Percentiles rank a stretch among this genome's conserved stretches.
phyloP scores from a whole-genome alignment of 1,140 invertebrate species.

The Dolichoris vasculosae region DNA sequence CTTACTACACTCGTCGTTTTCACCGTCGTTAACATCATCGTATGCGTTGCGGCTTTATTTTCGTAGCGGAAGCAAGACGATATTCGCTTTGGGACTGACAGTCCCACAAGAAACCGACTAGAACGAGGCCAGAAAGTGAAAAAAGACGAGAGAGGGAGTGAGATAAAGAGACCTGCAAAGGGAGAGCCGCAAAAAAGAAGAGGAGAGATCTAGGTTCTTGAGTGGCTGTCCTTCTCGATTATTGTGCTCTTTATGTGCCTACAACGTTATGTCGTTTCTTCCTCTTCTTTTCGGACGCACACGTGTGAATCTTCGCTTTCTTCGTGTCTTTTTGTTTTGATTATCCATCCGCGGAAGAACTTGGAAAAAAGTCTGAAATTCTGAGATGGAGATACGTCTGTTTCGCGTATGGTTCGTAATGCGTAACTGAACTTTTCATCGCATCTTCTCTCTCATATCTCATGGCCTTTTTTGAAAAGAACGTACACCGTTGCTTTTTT shows the following conservation, averaged over 20 bases:
- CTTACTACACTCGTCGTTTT: background rate
- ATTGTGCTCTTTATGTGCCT: constrained; percentile 13
- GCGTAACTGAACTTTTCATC: background rate
- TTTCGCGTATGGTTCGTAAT: too few species aligned
- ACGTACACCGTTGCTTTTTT: too few species aligned
- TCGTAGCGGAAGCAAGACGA: constrained; percentile 50
- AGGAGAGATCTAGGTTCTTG: constrained; percentile 12
- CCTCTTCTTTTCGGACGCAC: background rate
- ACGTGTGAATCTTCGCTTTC: background rate
- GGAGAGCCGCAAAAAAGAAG: constrained; percentile 16
- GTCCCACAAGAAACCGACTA: constrained; percentile 31
- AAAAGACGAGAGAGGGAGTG: constrained; percentile 22
- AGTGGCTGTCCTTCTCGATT: constrained; percentile 45
- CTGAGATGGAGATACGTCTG: constrained; percentile 6
- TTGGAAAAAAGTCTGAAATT: background rate
- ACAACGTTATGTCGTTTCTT: background rate
- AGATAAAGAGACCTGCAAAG: background rate
- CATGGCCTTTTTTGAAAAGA: too few species aligned
- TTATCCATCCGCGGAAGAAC: background rate
- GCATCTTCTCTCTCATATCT: too few species aligned
- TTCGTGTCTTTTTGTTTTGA: constrained; percentile 14
- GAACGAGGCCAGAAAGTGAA: constrained; percentile 20
- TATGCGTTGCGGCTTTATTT: constrained; percentile 41
- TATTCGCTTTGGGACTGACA: constrained; percentile 30
- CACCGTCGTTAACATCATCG: background rate